These are phyloP conservation scores for Benthosema pterotum DNA, from an alignment of 2,797 vertebrate species.

Conservation along the genomic window DNA sequence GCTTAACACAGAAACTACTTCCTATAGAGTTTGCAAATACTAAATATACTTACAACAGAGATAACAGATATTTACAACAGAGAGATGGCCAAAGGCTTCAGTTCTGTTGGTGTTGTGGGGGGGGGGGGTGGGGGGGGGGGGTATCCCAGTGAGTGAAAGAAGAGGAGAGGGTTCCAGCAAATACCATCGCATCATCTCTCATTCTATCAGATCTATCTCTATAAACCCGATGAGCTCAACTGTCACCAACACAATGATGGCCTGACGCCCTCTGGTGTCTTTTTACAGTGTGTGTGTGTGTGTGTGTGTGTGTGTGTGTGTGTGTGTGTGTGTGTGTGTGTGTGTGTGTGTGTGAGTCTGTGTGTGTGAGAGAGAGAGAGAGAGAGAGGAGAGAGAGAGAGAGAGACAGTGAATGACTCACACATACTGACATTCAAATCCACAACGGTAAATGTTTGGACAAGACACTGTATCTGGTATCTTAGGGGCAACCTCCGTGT, in stretches of 20 bases:
- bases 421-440: slow-evolving; percentile 25
- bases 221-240: slow-evolving; percentile 22
- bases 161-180: background rate
- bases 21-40: too few relatives aligned
- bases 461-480: slow-evolving; percentile 26
- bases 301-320: slow-evolving; percentile 4
- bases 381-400: too few relatives aligned
- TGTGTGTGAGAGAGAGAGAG: too few relatives aligned
- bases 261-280: slow-evolving; percentile 22
- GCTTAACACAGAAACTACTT: too few relatives aligned
- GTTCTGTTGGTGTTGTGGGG: too few relatives aligned
- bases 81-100: too few relatives aligned
- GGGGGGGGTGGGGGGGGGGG: too few relatives aligned
- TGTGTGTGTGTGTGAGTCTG: slow-evolving; percentile 1
- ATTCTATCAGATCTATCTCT: slow-evolving; percentile 34
- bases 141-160: slow-evolving; percentile 2
- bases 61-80: too few relatives aligned
- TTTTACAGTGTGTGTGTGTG: slow-evolving; percentile 22
- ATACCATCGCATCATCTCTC: slow-evolving; percentile 8
- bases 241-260: slow-evolving; percentile 33
- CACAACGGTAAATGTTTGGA: slow-evolving; percentile 56
- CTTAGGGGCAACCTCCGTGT: slow-evolving; percentile 6
- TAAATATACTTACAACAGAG: too few relatives aligned
- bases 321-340: slow-evolving; percentile 4
- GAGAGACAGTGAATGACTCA: slow-evolving; percentile 25